Evolutionary conservation across 2,797 vertebrate species (phyloP).

Genomic region (Bucorvus abyssinicus): DNA sequence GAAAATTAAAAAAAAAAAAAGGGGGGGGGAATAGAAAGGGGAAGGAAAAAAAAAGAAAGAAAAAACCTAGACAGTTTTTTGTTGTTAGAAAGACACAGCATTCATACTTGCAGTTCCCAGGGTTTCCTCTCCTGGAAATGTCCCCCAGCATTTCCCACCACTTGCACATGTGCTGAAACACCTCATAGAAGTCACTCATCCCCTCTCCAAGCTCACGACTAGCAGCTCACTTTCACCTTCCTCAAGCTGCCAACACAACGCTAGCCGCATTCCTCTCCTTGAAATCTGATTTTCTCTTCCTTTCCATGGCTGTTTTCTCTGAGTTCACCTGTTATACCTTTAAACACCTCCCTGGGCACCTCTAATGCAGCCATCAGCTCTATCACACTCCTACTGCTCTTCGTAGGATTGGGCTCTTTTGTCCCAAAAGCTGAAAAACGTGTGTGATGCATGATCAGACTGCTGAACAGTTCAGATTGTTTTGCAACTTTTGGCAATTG

Average conservation of each 20-base stretch:
- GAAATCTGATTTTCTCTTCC: not conserved
- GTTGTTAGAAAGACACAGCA: not conserved
- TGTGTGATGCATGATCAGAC: not conserved
- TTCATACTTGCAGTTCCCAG: not conserved
- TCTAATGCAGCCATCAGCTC: not conserved
- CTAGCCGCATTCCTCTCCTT: not conserved
- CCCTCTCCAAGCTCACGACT: not conserved
- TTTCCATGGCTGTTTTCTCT: not conserved
- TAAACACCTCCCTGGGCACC: not conserved
- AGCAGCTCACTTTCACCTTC: not conserved
- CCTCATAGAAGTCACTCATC: not conserved
- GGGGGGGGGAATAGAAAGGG: rapidly evolving
- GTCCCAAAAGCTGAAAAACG: not conserved
- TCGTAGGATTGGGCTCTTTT: not conserved
- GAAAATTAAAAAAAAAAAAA: rapidly evolving
- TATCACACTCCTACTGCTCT: not conserved
- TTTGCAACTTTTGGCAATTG: not conserved
- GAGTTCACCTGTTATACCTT: not conserved
- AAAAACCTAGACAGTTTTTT: not conserved
- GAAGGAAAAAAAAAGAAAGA: not conserved
- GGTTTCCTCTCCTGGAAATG: not conserved
- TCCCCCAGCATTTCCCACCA: not conserved
- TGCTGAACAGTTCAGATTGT: not conserved
- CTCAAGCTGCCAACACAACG: not conserved
- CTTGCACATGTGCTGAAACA: not conserved